Percentiles rank a stretch among this genome's conserved stretches.
Conservation (phyloP, 1,140 invertebrate species). For the Temnothorax longispinosus region DNA sequence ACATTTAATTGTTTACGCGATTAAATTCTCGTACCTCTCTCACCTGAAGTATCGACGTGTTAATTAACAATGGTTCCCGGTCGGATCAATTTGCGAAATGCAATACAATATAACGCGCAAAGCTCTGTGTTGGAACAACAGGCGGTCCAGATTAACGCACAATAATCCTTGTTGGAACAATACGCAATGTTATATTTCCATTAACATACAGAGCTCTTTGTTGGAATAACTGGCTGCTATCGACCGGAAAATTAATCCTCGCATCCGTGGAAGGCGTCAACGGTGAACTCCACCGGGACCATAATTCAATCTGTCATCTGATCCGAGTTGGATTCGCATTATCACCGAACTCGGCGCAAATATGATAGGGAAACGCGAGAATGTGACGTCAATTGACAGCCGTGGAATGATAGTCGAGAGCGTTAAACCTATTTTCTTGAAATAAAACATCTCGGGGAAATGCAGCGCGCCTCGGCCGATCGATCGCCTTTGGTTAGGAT, state of each 20-base stretch:
- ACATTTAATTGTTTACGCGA: not conserved
- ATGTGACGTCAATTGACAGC: not conserved
- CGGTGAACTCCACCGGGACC: not conserved
- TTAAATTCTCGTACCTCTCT: not conserved
- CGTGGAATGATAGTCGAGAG: not conserved
- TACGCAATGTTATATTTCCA: conserved; percentile 28
- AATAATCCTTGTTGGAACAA: not conserved
- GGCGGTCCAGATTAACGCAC: not conserved
- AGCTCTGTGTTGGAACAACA: not conserved
- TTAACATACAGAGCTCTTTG: conserved; percentile 11
- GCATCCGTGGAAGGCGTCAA: not conserved
- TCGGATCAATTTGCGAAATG: not conserved
- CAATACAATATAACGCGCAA: not conserved
- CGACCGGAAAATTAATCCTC: conserved; percentile 3
- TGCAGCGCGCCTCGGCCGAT: not conserved
- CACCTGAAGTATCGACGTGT: not conserved
- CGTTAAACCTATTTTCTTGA: not conserved
- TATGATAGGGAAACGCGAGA: not conserved
- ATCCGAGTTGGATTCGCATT: conserved; percentile 8
- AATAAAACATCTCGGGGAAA: not conserved
- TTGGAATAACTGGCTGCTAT: not conserved
- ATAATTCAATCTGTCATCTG: conserved; percentile 14
- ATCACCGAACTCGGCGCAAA: not conserved
- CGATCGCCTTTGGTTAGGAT: not conserved
- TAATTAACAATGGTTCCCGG: not conserved